Evolutionary conservation across 1,140 invertebrate species (phyloP).

Genomic region (Oncopodura yosiiana): DNA sequence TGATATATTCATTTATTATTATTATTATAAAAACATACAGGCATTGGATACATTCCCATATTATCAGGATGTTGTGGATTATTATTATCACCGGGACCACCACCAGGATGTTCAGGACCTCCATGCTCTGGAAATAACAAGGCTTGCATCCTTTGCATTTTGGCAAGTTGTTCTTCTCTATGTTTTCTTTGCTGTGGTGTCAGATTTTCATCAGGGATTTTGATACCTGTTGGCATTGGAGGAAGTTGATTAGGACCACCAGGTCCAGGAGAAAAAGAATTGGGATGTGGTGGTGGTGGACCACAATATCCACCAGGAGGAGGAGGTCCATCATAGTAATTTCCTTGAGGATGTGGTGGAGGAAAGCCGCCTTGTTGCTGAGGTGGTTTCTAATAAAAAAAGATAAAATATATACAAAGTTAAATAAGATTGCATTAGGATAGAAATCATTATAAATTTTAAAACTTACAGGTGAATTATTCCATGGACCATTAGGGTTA

Average conservation of each 20-base stretch:
- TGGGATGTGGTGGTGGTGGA: conserved; percentile 2
- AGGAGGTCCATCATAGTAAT: neutral
- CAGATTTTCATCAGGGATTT: conserved; percentile 90
- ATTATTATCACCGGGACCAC: conserved; percentile 24
- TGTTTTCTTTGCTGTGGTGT: conserved; percentile 91
- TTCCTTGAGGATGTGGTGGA: conserved; percentile 26
- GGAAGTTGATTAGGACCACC: conserved; percentile 42
- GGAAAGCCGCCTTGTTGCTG: conserved; percentile 25
- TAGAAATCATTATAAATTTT: neutral
- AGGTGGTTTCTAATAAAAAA: conserved; percentile 14
- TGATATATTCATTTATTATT: neutral
- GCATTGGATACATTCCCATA: conserved; percentile 38
- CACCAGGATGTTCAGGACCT: conserved; percentile 35
- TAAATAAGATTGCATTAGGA: neutral
- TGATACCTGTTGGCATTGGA: conserved; percentile 46
- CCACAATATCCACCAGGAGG: conserved; percentile 22
- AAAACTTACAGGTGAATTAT: conserved; percentile 21
- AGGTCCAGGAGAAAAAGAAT: conserved; percentile 45
- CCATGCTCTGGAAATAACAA: conserved; percentile 76
- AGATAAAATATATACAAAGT: neutral
- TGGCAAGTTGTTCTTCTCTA: conserved; percentile 81
- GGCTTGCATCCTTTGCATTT: conserved; percentile 82
- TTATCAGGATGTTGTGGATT: conserved; percentile 32
- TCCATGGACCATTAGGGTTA: conserved; percentile 14
- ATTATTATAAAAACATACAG: conserved; percentile 33